Evolutionary conservation across 2,888 invertebrate genomes (phyloP).

Genomic region (Drosophila acutilabella): DNA sequence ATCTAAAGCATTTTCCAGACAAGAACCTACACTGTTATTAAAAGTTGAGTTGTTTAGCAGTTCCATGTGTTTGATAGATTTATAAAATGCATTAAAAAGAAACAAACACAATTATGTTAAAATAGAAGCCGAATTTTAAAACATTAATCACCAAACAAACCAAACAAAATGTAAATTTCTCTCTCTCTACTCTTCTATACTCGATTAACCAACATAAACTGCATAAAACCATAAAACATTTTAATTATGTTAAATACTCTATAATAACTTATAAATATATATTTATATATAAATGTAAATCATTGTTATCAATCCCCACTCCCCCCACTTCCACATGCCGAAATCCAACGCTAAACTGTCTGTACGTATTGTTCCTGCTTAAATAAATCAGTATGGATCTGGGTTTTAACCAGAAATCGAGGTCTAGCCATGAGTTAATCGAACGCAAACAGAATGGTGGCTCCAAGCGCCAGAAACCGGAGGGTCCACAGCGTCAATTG

Average conservation of each 20-base stretch:
- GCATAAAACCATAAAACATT: constrained; percentile 14
- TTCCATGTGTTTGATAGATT: constrained; percentile 29
- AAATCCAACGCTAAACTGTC: constrained; percentile 26
- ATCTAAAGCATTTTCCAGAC: constrained; percentile 28
- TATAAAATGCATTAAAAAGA: constrained; percentile 47
- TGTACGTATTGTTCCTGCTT: constrained; percentile 15
- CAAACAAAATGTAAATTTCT: constrained; percentile 54
- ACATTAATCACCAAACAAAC: constrained; percentile 36
- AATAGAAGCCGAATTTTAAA: constrained; percentile 29
- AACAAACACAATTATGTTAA: constrained; percentile 67
- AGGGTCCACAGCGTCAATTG: constrained; percentile 29
- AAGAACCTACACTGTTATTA: constrained; percentile 10
- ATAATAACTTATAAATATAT: constrained; percentile 9
- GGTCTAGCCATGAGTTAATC: constrained; percentile 13
- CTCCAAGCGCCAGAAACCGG: not conserved
- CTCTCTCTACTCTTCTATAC: constrained; percentile 60
- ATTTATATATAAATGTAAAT: constrained; percentile 26
- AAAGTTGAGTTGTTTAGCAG: constrained; percentile 24
- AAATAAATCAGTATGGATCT: constrained; percentile 12
- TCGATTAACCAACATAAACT: constrained; percentile 28
- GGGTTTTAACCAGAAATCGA: constrained; percentile 27
- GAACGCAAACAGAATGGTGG: constrained; percentile 1
- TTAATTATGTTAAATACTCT: constrained; percentile 5
- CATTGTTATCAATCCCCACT: constrained; percentile 50
- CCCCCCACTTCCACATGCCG: constrained; percentile 36